These are phyloP conservation scores for Erynnis tages DNA, from an alignment of 2,888 invertebrate species.

Conservation along the genomic window DNA sequence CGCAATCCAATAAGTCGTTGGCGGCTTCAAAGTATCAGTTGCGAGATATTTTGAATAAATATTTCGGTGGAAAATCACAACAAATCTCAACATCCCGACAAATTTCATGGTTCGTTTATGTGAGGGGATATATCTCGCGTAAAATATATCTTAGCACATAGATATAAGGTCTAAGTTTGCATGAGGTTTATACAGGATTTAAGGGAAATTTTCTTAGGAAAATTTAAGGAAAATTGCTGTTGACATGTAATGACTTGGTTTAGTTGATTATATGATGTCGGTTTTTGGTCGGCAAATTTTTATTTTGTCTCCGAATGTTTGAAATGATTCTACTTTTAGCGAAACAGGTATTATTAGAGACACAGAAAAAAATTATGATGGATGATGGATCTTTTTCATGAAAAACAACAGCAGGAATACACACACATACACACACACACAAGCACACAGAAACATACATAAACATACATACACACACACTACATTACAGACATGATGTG, in stretches of 20 bases:
- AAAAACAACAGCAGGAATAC: no score
- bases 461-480: no score
- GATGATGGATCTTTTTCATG: no score
- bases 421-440: no score
- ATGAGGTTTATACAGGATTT: neutral
- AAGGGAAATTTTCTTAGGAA: neutral
- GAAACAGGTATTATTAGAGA: no score
- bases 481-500: no score
- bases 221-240: slow-evolving; percentile 14
- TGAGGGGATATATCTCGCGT: neutral
- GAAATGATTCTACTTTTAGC: neutral
- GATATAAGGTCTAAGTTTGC: neutral
- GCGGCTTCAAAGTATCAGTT: slow-evolving; percentile 5
- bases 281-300: slow-evolving; percentile 5
- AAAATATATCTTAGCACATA: neutral
- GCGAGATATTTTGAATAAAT: slow-evolving; percentile 15
- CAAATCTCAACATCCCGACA: neutral
- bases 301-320: slow-evolving; percentile 1
- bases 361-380: no score
- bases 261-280: slow-evolving; percentile 7
- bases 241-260: slow-evolving; percentile 19
- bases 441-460: no score
- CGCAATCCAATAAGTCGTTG: slow-evolving; percentile 7
- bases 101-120: slow-evolving; percentile 16
- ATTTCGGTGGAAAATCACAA: slow-evolving; percentile 15